Evolutionary conservation across 2,797 vertebrate genomes (phyloP).

Genomic region (Pristis pectinata): DNA sequence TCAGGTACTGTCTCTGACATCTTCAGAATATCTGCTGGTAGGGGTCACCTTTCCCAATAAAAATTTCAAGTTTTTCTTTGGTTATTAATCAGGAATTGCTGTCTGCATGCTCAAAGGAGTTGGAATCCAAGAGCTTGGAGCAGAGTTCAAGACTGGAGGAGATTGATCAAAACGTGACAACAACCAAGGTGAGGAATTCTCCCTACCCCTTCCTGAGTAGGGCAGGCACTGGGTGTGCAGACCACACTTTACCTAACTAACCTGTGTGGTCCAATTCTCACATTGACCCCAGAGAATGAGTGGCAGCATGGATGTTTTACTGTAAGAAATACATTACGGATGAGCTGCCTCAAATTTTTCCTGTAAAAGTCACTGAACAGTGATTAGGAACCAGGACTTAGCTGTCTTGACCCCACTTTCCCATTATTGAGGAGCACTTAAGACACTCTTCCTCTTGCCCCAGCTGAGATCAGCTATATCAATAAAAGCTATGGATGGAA

Average conservation of each 20-base stretch:
- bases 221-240: neutral
- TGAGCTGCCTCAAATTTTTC: neutral
- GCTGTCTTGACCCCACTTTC: no score
- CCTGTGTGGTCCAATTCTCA: neutral
- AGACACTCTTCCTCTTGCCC: neutral
- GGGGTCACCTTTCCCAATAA: neutral
- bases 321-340: neutral
- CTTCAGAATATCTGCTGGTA: neutral
- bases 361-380: neutral
- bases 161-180: neutral
- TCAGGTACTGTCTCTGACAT: neutral
- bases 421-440: neutral
- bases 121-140: neutral
- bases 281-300: neutral
- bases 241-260: neutral
- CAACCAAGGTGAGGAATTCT: conserved; percentile 2
- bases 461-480: neutral
- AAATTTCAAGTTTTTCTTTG: neutral
- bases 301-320: neutral
- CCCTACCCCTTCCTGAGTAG: no score
- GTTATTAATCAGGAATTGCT: neutral
- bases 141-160: neutral
- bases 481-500: neutral
- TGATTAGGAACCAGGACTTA: neutral
- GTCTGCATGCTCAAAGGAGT: neutral